phyloP scores from a whole-genome alignment of 2,888 invertebrate species.

The Hololepta plana region DNA sequence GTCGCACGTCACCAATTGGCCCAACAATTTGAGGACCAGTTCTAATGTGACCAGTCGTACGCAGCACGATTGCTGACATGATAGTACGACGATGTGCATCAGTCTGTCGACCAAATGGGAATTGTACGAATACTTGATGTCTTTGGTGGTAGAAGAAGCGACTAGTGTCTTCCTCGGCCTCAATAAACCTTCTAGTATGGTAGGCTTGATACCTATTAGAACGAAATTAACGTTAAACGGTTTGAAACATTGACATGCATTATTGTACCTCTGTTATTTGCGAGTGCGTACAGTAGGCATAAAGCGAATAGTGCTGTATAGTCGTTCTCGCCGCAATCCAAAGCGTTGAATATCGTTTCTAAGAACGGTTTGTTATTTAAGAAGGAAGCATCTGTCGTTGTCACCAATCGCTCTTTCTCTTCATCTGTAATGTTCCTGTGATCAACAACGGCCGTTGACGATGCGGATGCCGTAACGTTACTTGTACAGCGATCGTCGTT shows the following conservation, averaged over 20 bases:
- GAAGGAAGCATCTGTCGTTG: constrained; percentile 27
- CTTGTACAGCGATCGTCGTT: too few relatives aligned
- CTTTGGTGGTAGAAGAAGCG: constrained; percentile 17
- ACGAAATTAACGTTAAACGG: constrained; percentile 10
- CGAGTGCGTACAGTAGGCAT: constrained; percentile 82
- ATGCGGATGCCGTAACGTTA: too few relatives aligned
- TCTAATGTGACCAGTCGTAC: constrained; percentile 87
- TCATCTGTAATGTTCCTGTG: constrained; percentile 79
- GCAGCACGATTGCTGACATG: constrained; percentile 78
- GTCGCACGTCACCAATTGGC: constrained; percentile 42
- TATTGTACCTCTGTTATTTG: constrained; percentile 74
- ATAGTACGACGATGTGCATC: constrained; percentile 62
- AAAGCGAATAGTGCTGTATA: constrained; percentile 82
- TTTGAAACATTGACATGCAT: neutral
- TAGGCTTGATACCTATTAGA: constrained; percentile 58
- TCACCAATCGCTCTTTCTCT: constrained; percentile 49
- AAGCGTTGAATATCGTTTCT: constrained; percentile 69
- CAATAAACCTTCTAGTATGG: constrained; percentile 60
- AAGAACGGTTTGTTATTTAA: constrained; percentile 73
- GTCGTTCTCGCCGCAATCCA: constrained; percentile 86
- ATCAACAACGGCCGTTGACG: constrained; percentile 29
- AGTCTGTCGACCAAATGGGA: constrained; percentile 65
- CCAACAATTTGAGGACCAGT: constrained; percentile 62
- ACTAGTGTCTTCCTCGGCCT: constrained; percentile 32
- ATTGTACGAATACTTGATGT: constrained; percentile 47